Evolutionary conservation across 1,140 invertebrate genomes (phyloP).

Genomic region (Anastrepha obliqua): DNA sequence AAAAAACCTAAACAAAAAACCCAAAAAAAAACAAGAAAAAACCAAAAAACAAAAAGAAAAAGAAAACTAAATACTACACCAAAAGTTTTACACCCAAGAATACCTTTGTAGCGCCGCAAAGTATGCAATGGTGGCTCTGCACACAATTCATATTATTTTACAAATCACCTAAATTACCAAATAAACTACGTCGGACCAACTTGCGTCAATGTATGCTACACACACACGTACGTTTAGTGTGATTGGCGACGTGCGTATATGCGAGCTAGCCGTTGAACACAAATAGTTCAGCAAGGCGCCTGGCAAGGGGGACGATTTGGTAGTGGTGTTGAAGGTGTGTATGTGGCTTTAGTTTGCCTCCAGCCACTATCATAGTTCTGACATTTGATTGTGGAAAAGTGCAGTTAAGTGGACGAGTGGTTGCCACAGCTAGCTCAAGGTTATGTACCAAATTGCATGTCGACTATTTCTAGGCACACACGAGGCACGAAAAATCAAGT

Average conservation of each 20-base stretch:
- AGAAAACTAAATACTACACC: neutral
- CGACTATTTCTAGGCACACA: neutral
- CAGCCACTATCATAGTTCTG: neutral
- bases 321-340: neutral
- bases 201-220: slow-evolving; percentile 1
- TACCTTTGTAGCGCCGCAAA: neutral
- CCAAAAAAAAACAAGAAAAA: neutral
- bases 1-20: neutral
- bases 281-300: neutral
- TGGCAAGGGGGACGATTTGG: neutral
- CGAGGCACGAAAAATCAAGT: neutral
- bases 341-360: neutral
- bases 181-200: neutral
- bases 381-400: neutral
- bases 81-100: too few species aligned
- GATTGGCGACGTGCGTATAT: neutral
- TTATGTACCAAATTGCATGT: neutral
- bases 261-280: neutral
- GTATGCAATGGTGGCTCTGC: neutral
- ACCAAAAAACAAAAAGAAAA: neutral
- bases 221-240: neutral
- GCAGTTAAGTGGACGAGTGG: slow-evolving; percentile 5
- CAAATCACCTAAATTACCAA: slow-evolving; percentile 26
- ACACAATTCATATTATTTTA: slow-evolving; percentile 19
- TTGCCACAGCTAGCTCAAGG: slow-evolving; percentile 16